Percentiles rank a stretch among this genome's conserved stretches.
These are phyloP conservation scores for Polydrusus pterygomalis DNA, from an alignment of 2,888 invertebrate species.

Conservation along the genomic window DNA sequence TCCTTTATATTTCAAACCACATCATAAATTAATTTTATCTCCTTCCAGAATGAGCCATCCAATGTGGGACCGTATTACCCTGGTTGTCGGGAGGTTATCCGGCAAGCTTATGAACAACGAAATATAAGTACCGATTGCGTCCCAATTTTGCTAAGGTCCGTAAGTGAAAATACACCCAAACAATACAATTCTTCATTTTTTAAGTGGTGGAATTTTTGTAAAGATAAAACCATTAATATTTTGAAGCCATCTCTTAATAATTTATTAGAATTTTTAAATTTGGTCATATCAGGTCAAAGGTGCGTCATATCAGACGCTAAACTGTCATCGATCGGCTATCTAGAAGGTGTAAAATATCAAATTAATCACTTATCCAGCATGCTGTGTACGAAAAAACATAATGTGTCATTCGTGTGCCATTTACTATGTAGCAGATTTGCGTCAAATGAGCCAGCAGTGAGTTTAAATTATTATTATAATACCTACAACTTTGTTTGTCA, in stretches of 20 bases:
- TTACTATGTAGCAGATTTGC: too few relatives aligned
- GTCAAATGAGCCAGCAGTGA: too few relatives aligned
- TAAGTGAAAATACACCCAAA: background rate
- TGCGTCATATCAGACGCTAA: slow-evolving; percentile 16
- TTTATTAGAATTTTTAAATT: slow-evolving; percentile 4
- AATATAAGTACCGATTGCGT: background rate
- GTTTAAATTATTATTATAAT: too few relatives aligned
- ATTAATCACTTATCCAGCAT: too few relatives aligned
- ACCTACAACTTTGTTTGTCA: too few relatives aligned
- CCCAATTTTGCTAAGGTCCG: background rate
- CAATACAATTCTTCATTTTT: slow-evolving; percentile 1
- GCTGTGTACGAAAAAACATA: too few relatives aligned
- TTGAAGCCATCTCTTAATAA: slow-evolving; percentile 15
- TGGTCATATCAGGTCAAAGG: background rate
- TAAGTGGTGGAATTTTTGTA: slow-evolving; percentile 15
- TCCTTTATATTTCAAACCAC: slow-evolving; percentile 59
- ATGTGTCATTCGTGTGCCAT: too few relatives aligned
- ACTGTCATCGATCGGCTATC: too few relatives aligned
- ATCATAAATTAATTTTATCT: slow-evolving; percentile 57
- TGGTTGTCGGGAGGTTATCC: slow-evolving; percentile 59
- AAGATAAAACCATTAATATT: slow-evolving; percentile 1
- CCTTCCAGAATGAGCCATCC: slow-evolving; percentile 61
- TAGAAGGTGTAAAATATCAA: too few relatives aligned
- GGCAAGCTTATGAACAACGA: slow-evolving; percentile 45
- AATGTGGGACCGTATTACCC: slow-evolving; percentile 54